These are phyloP conservation scores for Cordilura impudica DNA, from an alignment of 2,888 invertebrate species.

Conservation along the genomic window DNA sequence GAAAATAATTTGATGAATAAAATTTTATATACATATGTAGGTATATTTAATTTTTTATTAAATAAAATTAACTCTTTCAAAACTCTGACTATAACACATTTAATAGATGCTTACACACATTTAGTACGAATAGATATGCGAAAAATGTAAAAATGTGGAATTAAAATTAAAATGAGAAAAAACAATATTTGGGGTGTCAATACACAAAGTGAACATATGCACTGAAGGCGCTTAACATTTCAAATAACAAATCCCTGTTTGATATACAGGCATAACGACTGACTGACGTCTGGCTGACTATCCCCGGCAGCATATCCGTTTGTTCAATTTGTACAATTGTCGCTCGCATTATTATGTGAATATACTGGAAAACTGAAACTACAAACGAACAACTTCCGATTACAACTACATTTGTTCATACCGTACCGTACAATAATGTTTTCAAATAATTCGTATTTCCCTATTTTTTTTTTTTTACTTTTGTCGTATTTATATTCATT, in stretches of 20 bases:
- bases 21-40: too few relatives aligned
- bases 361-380: constrained; percentile 51
- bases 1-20: too few relatives aligned
- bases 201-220: constrained; percentile 75
- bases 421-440: constrained; percentile 68
- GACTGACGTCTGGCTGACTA: constrained; percentile 50
- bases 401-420: constrained; percentile 76
- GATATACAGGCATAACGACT: constrained; percentile 63
- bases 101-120: not conserved
- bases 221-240: constrained; percentile 57
- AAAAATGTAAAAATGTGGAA: constrained; percentile 9
- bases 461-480: not conserved
- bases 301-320: constrained; percentile 73
- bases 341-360: constrained; percentile 62
- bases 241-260: constrained; percentile 28
- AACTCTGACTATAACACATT: not conserved
- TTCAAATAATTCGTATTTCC: constrained; percentile 11
- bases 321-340: constrained; percentile 76
- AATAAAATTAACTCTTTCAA: not conserved
- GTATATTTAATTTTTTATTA: too few relatives aligned
- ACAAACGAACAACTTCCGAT: constrained; percentile 77
- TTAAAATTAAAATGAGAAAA: constrained; percentile 27
- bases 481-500: not conserved
- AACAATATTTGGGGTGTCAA: constrained; percentile 64
- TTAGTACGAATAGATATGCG: not conserved